Percentiles rank a stretch among this genome's conserved stretches.
These are phyloP conservation scores for Megaustenia siamemsis DNA, from an alignment of 2,888 invertebrate species.

Conservation along the genomic window DNA sequence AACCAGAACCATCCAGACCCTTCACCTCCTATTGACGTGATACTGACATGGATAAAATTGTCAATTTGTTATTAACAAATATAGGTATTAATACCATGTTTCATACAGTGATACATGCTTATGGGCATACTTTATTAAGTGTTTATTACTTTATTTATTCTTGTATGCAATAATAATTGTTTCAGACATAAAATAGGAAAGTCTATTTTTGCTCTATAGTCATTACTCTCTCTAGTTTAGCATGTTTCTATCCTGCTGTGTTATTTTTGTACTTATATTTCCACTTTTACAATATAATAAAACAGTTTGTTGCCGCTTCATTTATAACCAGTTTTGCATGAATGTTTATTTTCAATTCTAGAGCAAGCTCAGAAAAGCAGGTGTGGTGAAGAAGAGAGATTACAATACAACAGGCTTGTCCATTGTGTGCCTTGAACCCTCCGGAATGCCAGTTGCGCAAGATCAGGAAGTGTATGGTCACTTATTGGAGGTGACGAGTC, in stretches of 20 bases:
- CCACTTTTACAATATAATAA: background rate
- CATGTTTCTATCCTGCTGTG: background rate
- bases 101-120: too few relatives aligned
- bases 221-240: too few relatives aligned
- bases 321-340: background rate
- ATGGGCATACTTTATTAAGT: too few relatives aligned
- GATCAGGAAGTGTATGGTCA: slow-evolving; percentile 45
- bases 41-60: too few relatives aligned
- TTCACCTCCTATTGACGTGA: too few relatives aligned
- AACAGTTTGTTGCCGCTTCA: background rate
- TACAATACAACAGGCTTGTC: slow-evolving; percentile 12
- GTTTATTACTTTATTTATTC: too few relatives aligned
- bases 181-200: too few relatives aligned
- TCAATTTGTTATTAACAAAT: too few relatives aligned
- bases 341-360: background rate
- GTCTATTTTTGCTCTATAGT: too few relatives aligned
- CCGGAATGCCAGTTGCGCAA: slow-evolving; percentile 12
- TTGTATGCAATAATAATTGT: too few relatives aligned
- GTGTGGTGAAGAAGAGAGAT: slow-evolving; percentile 6
- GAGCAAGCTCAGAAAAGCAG: slow-evolving; percentile 24
- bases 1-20: too few relatives aligned
- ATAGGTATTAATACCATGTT: too few relatives aligned
- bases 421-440: slow-evolving; percentile 43
- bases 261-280: background rate
- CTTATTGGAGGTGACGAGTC: slow-evolving; percentile 47